Evolutionary conservation across 2,888 invertebrate genomes (phyloP).

Genomic region (Idaea aversata): DNA sequence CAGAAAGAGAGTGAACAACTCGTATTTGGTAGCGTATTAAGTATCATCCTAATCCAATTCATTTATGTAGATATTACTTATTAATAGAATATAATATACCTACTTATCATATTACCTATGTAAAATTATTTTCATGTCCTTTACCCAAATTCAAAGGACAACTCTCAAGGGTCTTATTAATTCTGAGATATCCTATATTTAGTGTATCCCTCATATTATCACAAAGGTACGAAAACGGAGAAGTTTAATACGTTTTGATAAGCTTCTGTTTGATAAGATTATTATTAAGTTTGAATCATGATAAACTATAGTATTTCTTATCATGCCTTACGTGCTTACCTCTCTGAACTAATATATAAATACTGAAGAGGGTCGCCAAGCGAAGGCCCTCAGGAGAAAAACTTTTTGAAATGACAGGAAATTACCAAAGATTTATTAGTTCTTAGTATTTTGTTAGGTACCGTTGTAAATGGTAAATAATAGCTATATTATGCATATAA

Average conservation of each 20-base stretch:
- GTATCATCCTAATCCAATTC: too few relatives aligned
- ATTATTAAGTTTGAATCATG: not conserved
- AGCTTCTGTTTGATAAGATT: not conserved
- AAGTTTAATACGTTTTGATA: not conserved
- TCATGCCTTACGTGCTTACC: not conserved
- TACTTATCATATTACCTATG: not conserved
- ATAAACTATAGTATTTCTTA: not conserved
- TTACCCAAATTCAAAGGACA: not conserved
- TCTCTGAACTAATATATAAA: not conserved
- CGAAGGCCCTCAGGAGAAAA: too few relatives aligned
- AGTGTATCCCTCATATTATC: not conserved
- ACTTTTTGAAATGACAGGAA: too few relatives aligned
- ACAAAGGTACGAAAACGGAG: not conserved
- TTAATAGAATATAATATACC: not conserved
- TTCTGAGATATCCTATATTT: not conserved
- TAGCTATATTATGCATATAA: too few relatives aligned
- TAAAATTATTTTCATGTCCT: not conserved
- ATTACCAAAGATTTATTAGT: too few relatives aligned
- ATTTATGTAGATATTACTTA: not conserved
- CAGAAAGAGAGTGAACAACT: too few relatives aligned
- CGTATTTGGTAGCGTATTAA: too few relatives aligned
- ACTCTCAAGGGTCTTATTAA: slow-evolving; percentile 1
- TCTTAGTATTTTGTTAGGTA: too few relatives aligned
- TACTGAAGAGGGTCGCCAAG: too few relatives aligned
- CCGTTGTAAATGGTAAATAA: too few relatives aligned